Base-by-base conservation (phyloP, 2,113 vertebrate species). In the Piaya cayana region DNA sequence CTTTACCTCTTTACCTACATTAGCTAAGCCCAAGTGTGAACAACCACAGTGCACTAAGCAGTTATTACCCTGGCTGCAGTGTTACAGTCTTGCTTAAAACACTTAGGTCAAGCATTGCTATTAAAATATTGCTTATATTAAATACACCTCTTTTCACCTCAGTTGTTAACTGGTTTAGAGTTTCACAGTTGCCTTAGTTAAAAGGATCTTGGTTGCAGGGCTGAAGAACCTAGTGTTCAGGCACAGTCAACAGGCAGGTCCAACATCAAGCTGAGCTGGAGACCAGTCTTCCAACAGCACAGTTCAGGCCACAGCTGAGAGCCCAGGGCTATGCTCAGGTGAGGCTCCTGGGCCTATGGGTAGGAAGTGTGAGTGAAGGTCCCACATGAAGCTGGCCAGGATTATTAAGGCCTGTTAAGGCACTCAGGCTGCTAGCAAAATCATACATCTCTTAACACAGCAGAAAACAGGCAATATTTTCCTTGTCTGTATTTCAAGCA, bases 31-130 rank as follows among this genome's bases (percentile, higher is more conserved):
- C n/a, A 55, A 36, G 43, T 37, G 43, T 83, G 68, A 88, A 60
- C 52, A 78, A 75, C 79, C 65, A 49, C 89, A 70, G 62, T 21
- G 36, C 53, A 17, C 45, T 60, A 69, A 65, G 50, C 26, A 36
- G 4, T 0, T 2, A 0, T 43, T 70, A 36, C 42, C 18, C 37
- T 75, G 42, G 49, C 37, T 30, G 52, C 74, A 43, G 13, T 26
- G 26, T 29, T 62, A 34, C 1, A 0, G 5, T 36, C 70, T 70
- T 62, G 36, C 36, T 58, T 56, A 65, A 62, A 92, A 82, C 55
- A 22, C 22, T 69, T 47, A 0, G 32, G 37, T 49, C 27, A 39
- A 55, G 32, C 30, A 32, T 30, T 68, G 29, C 8, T 67, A 4
- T 58, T 67, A 71, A 45, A 59, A 43, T 82, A 53, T 19, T 82